Conservation (phyloP, 2,797 vertebrate species). For the Sebastes hubbsi region DNA sequence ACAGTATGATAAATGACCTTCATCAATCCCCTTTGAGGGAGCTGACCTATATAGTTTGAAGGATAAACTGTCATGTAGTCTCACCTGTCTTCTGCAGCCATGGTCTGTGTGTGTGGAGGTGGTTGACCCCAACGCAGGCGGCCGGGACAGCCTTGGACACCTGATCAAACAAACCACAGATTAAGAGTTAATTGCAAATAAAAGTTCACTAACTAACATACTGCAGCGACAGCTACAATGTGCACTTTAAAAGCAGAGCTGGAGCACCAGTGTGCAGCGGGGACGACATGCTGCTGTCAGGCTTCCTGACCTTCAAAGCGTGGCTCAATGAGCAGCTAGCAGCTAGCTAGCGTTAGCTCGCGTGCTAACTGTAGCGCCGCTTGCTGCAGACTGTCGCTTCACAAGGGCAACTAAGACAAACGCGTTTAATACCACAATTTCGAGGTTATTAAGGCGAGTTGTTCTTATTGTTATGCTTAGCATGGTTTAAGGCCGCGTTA, state of each 20-base stretch:
- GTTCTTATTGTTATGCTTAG: too few relatives aligned
- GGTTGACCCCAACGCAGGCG: conserved; percentile 90
- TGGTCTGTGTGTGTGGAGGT: conserved; percentile 89
- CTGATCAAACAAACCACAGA: conserved; percentile 69
- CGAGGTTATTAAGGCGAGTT: too few relatives aligned
- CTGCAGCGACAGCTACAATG: neutral
- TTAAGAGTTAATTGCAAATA: neutral
- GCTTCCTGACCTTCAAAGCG: conserved; percentile 81
- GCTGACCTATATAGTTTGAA: neutral
- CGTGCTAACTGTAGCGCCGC: conserved; percentile 33
- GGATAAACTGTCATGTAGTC: conserved; percentile 13
- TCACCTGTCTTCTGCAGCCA: conserved; percentile 93
- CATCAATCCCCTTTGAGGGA: neutral
- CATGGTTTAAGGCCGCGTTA: neutral
- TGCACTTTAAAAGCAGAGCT: neutral
- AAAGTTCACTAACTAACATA: rapidly evolving
- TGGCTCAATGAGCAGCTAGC: conserved; percentile 70
- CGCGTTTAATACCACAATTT: neutral
- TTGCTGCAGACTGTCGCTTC: neutral
- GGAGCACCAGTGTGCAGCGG: neutral
- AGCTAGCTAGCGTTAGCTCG: conserved; percentile 49
- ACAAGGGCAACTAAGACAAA: conserved; percentile 51
- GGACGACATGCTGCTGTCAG: conserved; percentile 55
- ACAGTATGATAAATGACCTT: neutral
- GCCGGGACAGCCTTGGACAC: conserved; percentile 90